Evolutionary conservation across 2,888 invertebrate species (phyloP).

Genomic region (Tenodera sinensis): DNA sequence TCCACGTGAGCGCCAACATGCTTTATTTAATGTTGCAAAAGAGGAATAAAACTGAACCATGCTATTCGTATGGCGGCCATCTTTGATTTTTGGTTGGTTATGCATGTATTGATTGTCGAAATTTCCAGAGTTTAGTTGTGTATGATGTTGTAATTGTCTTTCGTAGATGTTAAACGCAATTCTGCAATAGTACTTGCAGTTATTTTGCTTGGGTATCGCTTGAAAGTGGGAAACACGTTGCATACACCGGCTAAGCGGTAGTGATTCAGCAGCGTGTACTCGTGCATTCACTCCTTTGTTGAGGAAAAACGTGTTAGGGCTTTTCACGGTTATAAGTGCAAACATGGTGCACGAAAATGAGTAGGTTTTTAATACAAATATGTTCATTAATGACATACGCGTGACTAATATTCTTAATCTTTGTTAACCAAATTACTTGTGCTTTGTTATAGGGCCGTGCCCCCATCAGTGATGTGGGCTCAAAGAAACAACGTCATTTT

Average conservation of each 20-base stretch:
- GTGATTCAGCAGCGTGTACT: not conserved
- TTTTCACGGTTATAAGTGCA: not conserved
- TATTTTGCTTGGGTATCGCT: not conserved
- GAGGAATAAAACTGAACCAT: not conserved
- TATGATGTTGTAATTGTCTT: not conserved
- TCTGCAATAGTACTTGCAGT: not conserved
- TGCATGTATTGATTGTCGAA: slow-evolving; percentile 46
- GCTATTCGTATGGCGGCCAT: slow-evolving; percentile 26
- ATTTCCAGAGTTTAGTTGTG: slow-evolving; percentile 37
- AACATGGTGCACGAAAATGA: slow-evolving; percentile 19
- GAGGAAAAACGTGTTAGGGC: not conserved
- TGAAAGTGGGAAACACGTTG: not conserved
- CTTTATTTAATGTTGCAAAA: not conserved
- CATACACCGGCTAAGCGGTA: not conserved
- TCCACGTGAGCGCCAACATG: not conserved
- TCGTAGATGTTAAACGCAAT: not conserved
- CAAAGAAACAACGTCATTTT: slow-evolving; percentile 79
- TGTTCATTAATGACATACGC: not conserved
- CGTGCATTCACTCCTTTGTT: not conserved
- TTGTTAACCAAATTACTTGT: not conserved
- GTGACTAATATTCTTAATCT: not conserved
- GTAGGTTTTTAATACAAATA: not conserved
- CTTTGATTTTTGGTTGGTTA: slow-evolving; percentile 25
- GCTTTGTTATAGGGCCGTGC: slow-evolving; percentile 52
- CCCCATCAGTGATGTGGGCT: slow-evolving; percentile 91